These are phyloP conservation scores for Campoplex nolae DNA, from an alignment of 2,888 invertebrate species.

Conservation along the genomic window DNA sequence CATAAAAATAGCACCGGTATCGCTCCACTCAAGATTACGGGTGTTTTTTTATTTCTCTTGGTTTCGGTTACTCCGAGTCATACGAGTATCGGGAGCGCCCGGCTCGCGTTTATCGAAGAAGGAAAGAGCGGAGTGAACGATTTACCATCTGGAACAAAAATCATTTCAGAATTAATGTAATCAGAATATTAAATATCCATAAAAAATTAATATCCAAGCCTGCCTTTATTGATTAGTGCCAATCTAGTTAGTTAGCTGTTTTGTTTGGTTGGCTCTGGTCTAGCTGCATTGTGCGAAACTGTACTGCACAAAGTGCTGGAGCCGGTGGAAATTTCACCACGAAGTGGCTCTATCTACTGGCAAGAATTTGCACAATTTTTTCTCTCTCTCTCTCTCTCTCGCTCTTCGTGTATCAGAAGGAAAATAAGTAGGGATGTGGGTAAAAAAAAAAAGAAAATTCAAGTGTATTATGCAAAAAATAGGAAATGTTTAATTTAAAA, in stretches of 20 bases:
- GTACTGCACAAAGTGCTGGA: neutral
- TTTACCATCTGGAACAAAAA: neutral
- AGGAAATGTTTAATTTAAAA: neutral
- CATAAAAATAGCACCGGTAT: neutral
- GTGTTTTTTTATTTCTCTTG: neutral
- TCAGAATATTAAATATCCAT: neutral
- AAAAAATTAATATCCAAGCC: neutral
- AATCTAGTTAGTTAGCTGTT: too few relatives aligned
- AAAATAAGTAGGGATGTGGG: neutral
- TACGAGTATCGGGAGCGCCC: neutral
- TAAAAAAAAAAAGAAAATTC: neutral
- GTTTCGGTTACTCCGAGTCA: neutral
- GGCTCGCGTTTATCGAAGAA: neutral
- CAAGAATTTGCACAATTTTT: neutral
- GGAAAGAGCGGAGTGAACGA: neutral
- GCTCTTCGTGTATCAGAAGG: neutral
- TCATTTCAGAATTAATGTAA: neutral
- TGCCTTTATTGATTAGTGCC: neutral
- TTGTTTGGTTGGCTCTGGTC: too few relatives aligned
- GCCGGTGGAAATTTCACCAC: neutral
- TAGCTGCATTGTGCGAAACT: neutral
- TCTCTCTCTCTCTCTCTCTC: neutral
- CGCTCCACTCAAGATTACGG: neutral
- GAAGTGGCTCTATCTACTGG: constrained; percentile 8
- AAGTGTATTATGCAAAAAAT: neutral